Evolutionary conservation across 2,888 invertebrate genomes (phyloP).

Genomic region (Plebejus anna): DNA sequence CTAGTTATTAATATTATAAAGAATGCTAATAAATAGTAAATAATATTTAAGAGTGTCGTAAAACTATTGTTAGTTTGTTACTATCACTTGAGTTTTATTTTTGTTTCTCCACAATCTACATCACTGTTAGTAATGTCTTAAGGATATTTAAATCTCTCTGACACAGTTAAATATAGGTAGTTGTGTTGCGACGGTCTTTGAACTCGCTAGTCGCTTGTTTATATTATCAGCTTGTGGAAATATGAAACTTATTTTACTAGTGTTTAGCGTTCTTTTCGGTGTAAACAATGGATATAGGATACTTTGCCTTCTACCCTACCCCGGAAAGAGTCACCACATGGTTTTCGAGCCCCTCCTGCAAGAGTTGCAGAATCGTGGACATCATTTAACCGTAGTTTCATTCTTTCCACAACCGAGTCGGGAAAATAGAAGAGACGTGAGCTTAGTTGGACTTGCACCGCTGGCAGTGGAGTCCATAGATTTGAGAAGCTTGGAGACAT

Average conservation of each 20-base stretch:
- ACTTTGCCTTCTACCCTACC: slow-evolving; percentile 49
- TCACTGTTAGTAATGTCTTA: slow-evolving; percentile 2
- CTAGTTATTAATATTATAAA: too few relatives aligned
- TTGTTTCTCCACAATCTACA: neutral
- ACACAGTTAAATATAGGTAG: slow-evolving; percentile 30
- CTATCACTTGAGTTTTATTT: neutral
- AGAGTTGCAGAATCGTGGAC: slow-evolving; percentile 61
- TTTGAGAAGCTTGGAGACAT: slow-evolving; percentile 43
- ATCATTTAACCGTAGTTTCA: slow-evolving; percentile 69
- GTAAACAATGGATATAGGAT: slow-evolving; percentile 47
- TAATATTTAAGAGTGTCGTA: neutral
- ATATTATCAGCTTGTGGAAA: neutral
- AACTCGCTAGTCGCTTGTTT: slow-evolving; percentile 22
- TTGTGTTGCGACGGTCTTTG: slow-evolving; percentile 27
- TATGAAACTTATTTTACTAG: slow-evolving; percentile 15
- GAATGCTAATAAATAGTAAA: too few relatives aligned
- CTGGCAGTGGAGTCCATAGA: slow-evolving; percentile 49
- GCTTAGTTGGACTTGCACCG: slow-evolving; percentile 41
- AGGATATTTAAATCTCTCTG: slow-evolving; percentile 15
- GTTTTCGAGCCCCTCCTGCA: slow-evolving; percentile 67
- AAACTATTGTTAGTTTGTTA: neutral
- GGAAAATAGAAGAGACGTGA: slow-evolving; percentile 51
- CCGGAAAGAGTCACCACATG: slow-evolving; percentile 73
- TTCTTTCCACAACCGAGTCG: slow-evolving; percentile 54
- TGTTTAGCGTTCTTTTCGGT: neutral